phyloP scores from a whole-genome alignment of 2,113 vertebrate species.

The Ctenodactylus gundi region DNA sequence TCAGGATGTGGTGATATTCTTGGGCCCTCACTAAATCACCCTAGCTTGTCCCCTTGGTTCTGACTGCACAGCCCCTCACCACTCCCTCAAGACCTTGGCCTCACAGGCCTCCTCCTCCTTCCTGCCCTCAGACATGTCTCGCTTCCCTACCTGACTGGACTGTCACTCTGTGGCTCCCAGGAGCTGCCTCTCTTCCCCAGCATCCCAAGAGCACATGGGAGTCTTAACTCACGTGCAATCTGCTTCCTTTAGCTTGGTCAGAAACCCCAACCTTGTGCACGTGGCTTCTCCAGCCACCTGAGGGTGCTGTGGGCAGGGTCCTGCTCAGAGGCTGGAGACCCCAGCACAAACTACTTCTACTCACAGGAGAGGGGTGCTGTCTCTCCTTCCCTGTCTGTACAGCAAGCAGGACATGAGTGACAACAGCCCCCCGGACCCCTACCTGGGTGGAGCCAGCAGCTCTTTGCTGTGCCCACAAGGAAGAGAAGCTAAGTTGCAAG shows the following conservation, averaged over 20 bases:
- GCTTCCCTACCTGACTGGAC: not conserved
- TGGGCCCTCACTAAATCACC: not conserved
- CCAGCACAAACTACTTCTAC: not conserved
- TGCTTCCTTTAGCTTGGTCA: not conserved
- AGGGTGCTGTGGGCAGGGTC: not conserved
- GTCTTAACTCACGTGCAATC: fast-evolving
- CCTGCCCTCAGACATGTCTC: not conserved
- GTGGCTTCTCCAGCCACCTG: not conserved
- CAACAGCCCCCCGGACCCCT: not conserved
- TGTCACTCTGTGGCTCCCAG: not conserved
- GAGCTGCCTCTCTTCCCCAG: not conserved
- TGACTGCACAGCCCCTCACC: fast-evolving
- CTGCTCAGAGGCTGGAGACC: not conserved
- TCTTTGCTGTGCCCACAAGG: not conserved
- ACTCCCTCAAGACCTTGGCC: not conserved
- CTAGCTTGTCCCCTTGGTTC: not conserved
- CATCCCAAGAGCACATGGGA: not conserved
- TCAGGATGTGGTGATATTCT: not conserved
- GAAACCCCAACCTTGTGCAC: not conserved
- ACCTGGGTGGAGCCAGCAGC: not conserved
- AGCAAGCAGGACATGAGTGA: fast-evolving
- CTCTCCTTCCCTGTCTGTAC: not conserved
- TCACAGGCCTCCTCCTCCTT: not conserved
- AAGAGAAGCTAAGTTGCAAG: not conserved
- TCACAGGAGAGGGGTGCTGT: too few relatives aligned